phyloP scores from a whole-genome alignment of 2,797 vertebrate species.

The Lepilemur septentrionalis region DNA sequence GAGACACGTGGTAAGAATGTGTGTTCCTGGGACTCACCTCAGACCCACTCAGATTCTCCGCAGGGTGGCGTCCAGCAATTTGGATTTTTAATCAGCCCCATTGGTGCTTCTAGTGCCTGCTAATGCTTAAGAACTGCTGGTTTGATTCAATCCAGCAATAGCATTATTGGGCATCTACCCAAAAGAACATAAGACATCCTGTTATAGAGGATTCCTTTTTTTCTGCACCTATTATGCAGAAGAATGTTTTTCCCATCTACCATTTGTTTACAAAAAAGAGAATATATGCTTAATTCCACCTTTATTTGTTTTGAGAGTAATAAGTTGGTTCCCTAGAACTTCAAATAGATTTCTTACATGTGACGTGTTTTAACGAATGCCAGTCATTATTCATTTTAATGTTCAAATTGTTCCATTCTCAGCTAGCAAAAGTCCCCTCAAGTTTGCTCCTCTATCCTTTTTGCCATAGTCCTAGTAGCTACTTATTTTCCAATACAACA shows the following conservation, averaged over 20 bases:
- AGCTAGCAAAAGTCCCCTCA: not conserved
- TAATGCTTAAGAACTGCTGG: not conserved
- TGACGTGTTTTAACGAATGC: not conserved
- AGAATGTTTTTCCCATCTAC: not conserved
- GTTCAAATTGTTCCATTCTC: not conserved
- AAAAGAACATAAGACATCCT: too few relatives aligned
- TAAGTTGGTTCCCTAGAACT: not conserved
- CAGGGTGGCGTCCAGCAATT: not conserved
- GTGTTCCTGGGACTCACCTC: not conserved
- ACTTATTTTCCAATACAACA: not conserved
- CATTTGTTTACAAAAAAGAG: not conserved
- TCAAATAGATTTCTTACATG: not conserved
- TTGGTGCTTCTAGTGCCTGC: not conserved
- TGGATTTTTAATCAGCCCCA: not conserved
- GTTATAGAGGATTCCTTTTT: not conserved
- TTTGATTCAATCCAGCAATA: not conserved
- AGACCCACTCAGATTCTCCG: not conserved
- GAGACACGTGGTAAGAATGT: not conserved
- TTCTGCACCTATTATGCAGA: not conserved
- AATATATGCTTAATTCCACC: not conserved
- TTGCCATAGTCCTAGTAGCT: not conserved
- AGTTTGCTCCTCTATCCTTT: not conserved
- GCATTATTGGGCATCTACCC: too few relatives aligned
- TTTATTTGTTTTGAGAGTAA: not conserved
- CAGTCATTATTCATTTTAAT: not conserved